Evolutionary conservation across 2,797 vertebrate genomes (phyloP).

Genomic region (Emydoidea blandingii): DNA sequence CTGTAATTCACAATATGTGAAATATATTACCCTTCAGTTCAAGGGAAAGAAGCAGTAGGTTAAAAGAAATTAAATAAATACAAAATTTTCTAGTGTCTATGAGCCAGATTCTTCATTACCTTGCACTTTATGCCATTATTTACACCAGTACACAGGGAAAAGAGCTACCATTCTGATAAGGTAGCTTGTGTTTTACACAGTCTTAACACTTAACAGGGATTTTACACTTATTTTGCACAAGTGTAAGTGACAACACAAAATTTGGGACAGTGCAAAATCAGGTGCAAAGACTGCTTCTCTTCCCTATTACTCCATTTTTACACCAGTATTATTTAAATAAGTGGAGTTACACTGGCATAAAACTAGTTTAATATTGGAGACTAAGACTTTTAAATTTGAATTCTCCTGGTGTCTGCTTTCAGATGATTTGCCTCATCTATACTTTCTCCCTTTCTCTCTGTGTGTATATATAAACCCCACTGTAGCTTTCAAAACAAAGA

Average conservation of each 20-base stretch:
- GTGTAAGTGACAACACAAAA: not conserved
- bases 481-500: not conserved
- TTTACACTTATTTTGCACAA: not conserved
- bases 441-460: not conserved
- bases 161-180: not conserved
- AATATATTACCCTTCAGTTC: conserved; percentile 13
- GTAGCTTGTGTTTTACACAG: not conserved
- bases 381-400: not conserved
- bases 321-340: not conserved
- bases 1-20: conserved; percentile 35
- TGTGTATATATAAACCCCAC: not conserved
- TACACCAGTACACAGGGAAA: not conserved
- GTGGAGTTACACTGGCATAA: not conserved
- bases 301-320: conserved; percentile 2
- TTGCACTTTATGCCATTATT: not conserved
- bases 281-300: conserved; percentile 9
- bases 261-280: not conserved
- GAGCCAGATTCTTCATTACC: not conserved
- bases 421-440: not conserved
- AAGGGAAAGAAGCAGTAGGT: not conserved
- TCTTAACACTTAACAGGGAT: not conserved
- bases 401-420: not conserved
- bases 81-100: not conserved
- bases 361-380: conserved; percentile 10
- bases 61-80: not conserved